Evolutionary conservation across 2,888 invertebrate species (phyloP).

Genomic region (Dynastes maya): DNA sequence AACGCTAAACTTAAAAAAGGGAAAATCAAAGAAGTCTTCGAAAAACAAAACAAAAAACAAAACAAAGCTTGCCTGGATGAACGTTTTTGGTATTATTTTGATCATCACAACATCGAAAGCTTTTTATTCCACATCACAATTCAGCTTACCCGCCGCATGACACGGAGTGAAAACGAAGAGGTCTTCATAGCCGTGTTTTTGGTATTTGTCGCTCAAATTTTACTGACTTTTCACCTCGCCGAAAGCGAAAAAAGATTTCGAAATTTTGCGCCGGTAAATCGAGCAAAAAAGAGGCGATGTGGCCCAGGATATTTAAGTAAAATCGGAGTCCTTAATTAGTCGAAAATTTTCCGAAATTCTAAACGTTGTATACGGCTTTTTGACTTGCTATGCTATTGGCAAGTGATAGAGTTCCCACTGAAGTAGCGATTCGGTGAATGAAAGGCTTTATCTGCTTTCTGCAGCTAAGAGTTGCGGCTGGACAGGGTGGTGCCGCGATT

Average conservation of each 20-base stretch:
- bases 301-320: too few relatives aligned
- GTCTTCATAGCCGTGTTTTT: slow-evolving; percentile 76
- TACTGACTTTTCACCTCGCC: neutral
- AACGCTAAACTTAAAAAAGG: too few relatives aligned
- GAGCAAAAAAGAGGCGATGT: too few relatives aligned
- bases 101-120: slow-evolving; percentile 41
- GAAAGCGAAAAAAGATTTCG: neutral
- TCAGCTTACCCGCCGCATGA: slow-evolving; percentile 83
- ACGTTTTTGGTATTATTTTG: too few relatives aligned
- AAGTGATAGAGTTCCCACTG: too few relatives aligned
- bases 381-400: too few relatives aligned
- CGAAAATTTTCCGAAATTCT: too few relatives aligned
- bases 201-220: slow-evolving; percentile 11
- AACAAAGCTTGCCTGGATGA: neutral
- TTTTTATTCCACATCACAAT: slow-evolving; percentile 48
- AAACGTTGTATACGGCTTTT: too few relatives aligned
- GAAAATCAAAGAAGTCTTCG: neutral
- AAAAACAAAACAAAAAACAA: slow-evolving; percentile 13
- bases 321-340: too few relatives aligned
- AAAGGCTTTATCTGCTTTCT: slow-evolving; percentile 32
- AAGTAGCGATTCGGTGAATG: too few relatives aligned
- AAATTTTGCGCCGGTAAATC: too few relatives aligned
- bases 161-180: slow-evolving; percentile 83
- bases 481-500: slow-evolving; percentile 56
- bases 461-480: slow-evolving; percentile 48